Evolutionary conservation across 2,113 vertebrate species (phyloP), one percentile per base, ranked within the genome.

Genomic region (Phalacrocorax brasilianus): DNA sequence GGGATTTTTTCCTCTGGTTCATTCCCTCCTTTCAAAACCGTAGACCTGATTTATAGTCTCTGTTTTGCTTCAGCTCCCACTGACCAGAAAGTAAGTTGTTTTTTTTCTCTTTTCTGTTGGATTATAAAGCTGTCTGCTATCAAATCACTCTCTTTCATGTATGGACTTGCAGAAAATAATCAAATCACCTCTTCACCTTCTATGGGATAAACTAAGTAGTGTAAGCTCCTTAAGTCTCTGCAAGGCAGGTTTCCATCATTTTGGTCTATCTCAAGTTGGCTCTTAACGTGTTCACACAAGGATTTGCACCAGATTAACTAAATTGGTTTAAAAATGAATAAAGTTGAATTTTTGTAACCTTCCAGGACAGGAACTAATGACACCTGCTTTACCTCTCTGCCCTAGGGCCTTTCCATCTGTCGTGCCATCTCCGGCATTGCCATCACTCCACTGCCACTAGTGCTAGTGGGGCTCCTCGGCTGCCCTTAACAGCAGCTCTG

Each of bases 241-340:
- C 50, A 94, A 94, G 85, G 84, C 81, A 96, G 24, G 85, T 85
- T 97, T 95, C 94, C 89, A 95, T 95, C 84, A 88, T 94, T 94
- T 67, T 92, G 85, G 85, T 94, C 86, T 89, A 92, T 71, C 85
- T 95, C 75, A 81, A 95, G 42, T 53, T 86, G 91, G 78, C 38
- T 89, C 74, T 80, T 84, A 82, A 88, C 79, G 63, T 85, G 93
- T 95, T 95, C 91, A 89, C 95, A 85, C 67, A 95, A 53, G 91
- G 78, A 97, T 95, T 95, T 96, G 74, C 55, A 94, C 66, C 55
- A 80, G 87, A 97, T 95, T 97, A 97, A 85, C 84, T 85, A 85
- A 95, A 95, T 88, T 95, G 91, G 77, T 95, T 96, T 85, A 93
- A 93, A 96, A 93, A 88, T 59, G 33, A 96, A 85, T 92, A 28